A percentile compares a stretch with the other conserved stretches of the same genome.
Evolutionary conservation across 2,888 invertebrate genomes (phyloP).

Genomic region (Ophion slaviceki): DNA sequence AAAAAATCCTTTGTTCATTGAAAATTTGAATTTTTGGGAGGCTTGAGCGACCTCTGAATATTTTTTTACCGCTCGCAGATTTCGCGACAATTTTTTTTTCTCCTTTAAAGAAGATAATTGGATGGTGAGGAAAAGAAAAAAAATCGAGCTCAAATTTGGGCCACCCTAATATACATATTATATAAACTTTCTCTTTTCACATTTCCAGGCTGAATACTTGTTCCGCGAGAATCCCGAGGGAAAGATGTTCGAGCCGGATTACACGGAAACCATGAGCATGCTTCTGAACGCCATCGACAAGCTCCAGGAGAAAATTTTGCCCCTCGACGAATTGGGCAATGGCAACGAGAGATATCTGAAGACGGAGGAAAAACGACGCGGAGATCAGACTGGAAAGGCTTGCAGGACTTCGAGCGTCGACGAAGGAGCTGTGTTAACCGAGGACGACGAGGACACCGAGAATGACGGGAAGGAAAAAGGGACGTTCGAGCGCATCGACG

Average conservation of each 20-base stretch:
- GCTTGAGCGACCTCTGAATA: too few species aligned
- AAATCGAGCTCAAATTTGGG: too few species aligned
- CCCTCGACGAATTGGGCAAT: constrained; percentile 60
- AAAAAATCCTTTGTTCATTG: too few species aligned
- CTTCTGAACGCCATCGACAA: constrained; percentile 84
- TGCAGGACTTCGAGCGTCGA: constrained; percentile 46
- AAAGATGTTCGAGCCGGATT: constrained; percentile 88
- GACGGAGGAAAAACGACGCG: not conserved
- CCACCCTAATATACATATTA: not conserved
- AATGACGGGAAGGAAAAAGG: constrained; percentile 16
- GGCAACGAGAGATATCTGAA: constrained; percentile 60
- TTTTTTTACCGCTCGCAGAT: too few species aligned
- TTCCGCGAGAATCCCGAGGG: constrained; percentile 89
- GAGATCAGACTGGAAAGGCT: constrained; percentile 14
- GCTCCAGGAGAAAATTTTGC: constrained; percentile 77
- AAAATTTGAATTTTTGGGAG: too few species aligned
- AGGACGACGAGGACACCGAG: constrained; percentile 46
- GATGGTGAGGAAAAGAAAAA: too few species aligned
- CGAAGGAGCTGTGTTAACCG: constrained; percentile 59
- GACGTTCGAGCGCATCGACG: constrained; percentile 7
- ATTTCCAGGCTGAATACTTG: constrained; percentile 86
- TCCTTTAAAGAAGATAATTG: too few species aligned
- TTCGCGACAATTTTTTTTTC: too few species aligned
- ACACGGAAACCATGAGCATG: constrained; percentile 85
- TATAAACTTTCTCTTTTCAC: not conserved